Conservation (phyloP, 2,797 vertebrate species). For the Poeciliopsis turneri region DNA sequence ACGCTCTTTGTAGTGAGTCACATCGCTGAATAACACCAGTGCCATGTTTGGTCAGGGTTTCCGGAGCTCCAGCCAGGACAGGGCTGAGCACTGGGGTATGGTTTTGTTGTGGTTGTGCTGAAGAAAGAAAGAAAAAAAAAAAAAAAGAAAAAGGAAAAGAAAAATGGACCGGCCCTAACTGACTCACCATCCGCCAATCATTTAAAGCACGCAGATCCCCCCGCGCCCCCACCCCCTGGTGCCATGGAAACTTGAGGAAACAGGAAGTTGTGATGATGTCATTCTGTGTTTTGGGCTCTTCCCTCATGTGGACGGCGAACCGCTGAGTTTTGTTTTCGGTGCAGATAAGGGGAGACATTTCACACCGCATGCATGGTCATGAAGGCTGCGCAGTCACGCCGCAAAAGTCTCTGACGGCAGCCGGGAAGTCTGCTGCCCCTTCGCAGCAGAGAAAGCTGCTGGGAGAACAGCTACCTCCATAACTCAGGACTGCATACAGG, state of each 20-base stretch:
- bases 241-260: slow-evolving; percentile 69
- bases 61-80: slow-evolving; percentile 43
- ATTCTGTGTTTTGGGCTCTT: slow-evolving; percentile 68
- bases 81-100: slow-evolving; percentile 34
- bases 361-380: slow-evolving; percentile 31
- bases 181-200: slow-evolving; percentile 76
- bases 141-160: background rate
- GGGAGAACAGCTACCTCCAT: slow-evolving; percentile 61
- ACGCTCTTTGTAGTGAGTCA: slow-evolving; percentile 37
- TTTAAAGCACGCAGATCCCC: slow-evolving; percentile 53
- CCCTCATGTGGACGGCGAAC: slow-evolving; percentile 63
- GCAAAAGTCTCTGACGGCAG: slow-evolving; percentile 52
- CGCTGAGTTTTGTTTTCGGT: slow-evolving; percentile 58
- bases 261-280: slow-evolving; percentile 82
- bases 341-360: slow-evolving; percentile 54
- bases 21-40: slow-evolving; percentile 34
- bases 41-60: slow-evolving; percentile 73
- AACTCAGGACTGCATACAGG: slow-evolving; percentile 52
- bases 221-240: background rate
- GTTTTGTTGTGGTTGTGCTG: slow-evolving; percentile 66
- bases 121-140: slow-evolving; percentile 15
- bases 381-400: slow-evolving; percentile 35
- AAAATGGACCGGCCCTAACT: slow-evolving; percentile 66
- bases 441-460: slow-evolving; percentile 55
- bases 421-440: slow-evolving; percentile 64